Percentiles rank a stretch among this genome's conserved stretches.
Conservation (phyloP, 2,113 vertebrate genomes). For the Leptosomus discolor region DNA sequence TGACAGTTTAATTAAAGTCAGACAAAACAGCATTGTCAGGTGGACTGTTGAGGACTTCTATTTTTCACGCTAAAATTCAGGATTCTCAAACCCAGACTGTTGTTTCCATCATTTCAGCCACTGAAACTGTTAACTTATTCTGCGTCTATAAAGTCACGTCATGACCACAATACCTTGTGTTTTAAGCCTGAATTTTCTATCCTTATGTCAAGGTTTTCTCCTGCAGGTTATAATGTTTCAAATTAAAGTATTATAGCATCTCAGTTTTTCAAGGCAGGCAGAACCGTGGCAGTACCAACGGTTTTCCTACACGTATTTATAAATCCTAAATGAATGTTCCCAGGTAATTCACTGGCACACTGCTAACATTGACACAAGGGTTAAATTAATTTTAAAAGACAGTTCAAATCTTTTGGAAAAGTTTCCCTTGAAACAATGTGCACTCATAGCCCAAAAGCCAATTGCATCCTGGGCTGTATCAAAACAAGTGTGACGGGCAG, state of each 20-base stretch:
- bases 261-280: not conserved
- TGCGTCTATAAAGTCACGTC: not conserved
- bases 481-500: no score
- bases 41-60: not conserved
- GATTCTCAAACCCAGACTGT: not conserved
- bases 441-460: no score
- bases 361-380: not conserved
- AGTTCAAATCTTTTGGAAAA: not conserved
- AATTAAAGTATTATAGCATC: not conserved
- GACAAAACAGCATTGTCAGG: not conserved
- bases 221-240: not conserved
- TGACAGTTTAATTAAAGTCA: slow-evolving; percentile 9
- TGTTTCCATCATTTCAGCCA: not conserved
- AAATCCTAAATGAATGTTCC: not conserved
- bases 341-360: not conserved
- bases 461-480: no score
- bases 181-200: not conserved
- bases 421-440: not conserved
- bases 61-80: not conserved
- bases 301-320: not conserved
- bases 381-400: not conserved
- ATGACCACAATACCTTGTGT: not conserved
- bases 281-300: not conserved
- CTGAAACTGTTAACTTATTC: not conserved
- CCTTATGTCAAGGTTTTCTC: not conserved